phyloP scores from a whole-genome alignment of 2,888 invertebrate species.

The Spisula subtruncata region DNA sequence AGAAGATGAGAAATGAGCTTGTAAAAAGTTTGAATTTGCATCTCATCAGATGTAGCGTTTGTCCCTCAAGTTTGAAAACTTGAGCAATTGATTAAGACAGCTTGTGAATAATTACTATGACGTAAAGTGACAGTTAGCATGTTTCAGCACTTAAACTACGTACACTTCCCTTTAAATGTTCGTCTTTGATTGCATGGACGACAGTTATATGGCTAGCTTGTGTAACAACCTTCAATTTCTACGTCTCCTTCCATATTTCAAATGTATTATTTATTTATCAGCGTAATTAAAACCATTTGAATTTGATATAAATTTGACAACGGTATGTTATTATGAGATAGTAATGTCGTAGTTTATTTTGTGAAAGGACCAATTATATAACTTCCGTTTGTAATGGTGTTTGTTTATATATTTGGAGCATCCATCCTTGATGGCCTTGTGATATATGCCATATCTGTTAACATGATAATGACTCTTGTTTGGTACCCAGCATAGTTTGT shows the following conservation, averaged over 20 bases:
- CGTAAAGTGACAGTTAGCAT: background rate
- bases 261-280: background rate
- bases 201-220: background rate
- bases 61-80: background rate
- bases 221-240: background rate
- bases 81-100: background rate
- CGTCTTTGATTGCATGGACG: background rate
- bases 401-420: no score
- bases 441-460: no score
- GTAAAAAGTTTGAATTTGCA: background rate
- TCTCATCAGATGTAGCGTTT: background rate
- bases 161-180: background rate
- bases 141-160: background rate
- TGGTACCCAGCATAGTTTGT: no score
- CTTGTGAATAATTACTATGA: background rate
- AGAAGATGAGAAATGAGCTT: background rate
- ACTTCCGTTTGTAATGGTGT: no score
- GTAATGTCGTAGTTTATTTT: no score
- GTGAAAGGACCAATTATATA: no score
- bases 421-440: no score
- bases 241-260: background rate
- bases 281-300: background rate
- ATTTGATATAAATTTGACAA: no score
- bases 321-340: no score
- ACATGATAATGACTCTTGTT: no score